A percentile compares a stretch with the other conserved stretches of the same genome.
phyloP scores from a whole-genome alignment of 1,140 invertebrate genomes.

The Periplaneta americana region DNA sequence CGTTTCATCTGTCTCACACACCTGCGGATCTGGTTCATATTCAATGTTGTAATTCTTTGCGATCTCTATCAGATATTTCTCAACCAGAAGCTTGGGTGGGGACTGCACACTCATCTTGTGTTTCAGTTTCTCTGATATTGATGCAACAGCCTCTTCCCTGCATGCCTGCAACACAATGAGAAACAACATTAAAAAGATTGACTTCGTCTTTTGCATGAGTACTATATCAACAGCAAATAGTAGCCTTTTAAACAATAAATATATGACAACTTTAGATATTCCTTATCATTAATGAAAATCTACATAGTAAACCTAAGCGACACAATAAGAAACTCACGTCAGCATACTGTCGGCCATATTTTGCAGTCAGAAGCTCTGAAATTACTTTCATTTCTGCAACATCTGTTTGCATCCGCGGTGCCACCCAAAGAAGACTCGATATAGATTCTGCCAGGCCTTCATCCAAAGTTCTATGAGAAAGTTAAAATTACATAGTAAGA shows the following conservation, averaged over 20 bases:
- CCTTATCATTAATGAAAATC: no score
- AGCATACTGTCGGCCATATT: slow-evolving; percentile 90
- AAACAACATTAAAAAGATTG: no score
- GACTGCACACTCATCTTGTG: slow-evolving; percentile 94
- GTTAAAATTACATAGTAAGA: no score
- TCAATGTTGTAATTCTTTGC: slow-evolving; percentile 90
- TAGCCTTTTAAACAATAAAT: no score
- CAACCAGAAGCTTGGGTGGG: slow-evolving; percentile 92
- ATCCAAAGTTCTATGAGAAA: slow-evolving; percentile 73
- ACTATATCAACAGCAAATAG: no score
- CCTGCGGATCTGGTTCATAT: slow-evolving; percentile 88
- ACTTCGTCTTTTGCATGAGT: no score
- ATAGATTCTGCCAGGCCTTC: slow-evolving; percentile 94
- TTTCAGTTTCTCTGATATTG: slow-evolving; percentile 91
- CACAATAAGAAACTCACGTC: slow-evolving; percentile 4
- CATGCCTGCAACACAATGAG: no score
- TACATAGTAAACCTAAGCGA: no score
- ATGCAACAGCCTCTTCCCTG: slow-evolving; percentile 66
- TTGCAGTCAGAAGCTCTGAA: slow-evolving; percentile 80
- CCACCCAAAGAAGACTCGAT: slow-evolving; percentile 94
- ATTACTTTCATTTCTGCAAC: slow-evolving; percentile 88
- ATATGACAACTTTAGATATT: no score
- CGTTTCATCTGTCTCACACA: slow-evolving; percentile 22
- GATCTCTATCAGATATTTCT: slow-evolving; percentile 95
- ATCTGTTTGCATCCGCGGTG: slow-evolving; percentile 81